These are phyloP conservation scores for Luffia ferchaultella DNA, from an alignment of 2,888 invertebrate species.

Conservation along the genomic window DNA sequence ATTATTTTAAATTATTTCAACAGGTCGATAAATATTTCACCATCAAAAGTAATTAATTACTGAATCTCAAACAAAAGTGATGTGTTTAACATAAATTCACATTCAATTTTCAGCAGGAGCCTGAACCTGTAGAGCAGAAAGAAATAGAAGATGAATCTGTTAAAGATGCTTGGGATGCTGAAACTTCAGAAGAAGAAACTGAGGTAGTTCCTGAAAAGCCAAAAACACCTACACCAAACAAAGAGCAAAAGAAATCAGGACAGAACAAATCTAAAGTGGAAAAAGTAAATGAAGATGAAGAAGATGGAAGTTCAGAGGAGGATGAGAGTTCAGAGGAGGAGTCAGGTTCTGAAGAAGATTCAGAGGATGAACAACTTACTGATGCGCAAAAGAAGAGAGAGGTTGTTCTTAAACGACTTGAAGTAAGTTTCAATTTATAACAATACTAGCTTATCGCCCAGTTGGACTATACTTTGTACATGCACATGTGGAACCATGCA, in stretches of 20 bases:
- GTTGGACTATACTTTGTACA: too few relatives aligned
- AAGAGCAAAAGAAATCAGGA: slow-evolving; percentile 17
- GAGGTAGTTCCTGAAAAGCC: slow-evolving; percentile 25
- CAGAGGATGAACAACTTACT: slow-evolving; percentile 72
- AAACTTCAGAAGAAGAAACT: slow-evolving; percentile 66
- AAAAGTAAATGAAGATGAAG: slow-evolving; percentile 53
- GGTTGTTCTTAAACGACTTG: slow-evolving; percentile 75
- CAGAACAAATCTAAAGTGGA: slow-evolving; percentile 33
- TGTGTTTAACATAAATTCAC: too few relatives aligned
- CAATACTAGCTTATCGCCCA: too few relatives aligned
- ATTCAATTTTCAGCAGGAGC: too few relatives aligned
- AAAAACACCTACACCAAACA: slow-evolving; percentile 19
- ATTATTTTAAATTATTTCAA: too few relatives aligned
- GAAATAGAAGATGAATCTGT: slow-evolving; percentile 65
- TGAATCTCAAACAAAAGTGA: too few relatives aligned
- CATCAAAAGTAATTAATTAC: too few relatives aligned
- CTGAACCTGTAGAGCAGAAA: slow-evolving; percentile 28
- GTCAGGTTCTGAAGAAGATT: slow-evolving; percentile 66
- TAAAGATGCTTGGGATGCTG: slow-evolving; percentile 88
- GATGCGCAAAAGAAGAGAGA: slow-evolving; percentile 81
- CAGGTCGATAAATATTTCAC: too few relatives aligned
- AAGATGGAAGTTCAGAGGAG: slow-evolving; percentile 46
- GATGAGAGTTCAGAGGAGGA: slow-evolving; percentile 58
- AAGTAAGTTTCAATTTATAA: slow-evolving; percentile 38
- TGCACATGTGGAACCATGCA: too few relatives aligned